Percentiles rank a stretch among this genome's conserved stretches.
Conservation (phyloP, 2,888 invertebrate genomes). For the Oeneis ivallda region DNA sequence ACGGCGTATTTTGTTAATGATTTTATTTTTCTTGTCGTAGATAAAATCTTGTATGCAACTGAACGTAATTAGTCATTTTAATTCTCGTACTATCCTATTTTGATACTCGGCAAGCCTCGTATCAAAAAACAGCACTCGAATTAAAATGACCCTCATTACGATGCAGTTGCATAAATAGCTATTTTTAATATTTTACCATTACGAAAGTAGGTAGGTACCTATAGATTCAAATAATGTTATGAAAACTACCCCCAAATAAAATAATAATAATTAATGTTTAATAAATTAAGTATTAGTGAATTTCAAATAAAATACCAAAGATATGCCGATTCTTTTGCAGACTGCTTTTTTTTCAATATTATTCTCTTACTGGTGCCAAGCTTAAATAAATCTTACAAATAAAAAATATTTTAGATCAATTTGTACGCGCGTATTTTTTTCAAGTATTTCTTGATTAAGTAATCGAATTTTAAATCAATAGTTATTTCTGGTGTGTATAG, state of each 20-base stretch:
- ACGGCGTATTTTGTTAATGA: too few species aligned
- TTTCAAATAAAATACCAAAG: neutral
- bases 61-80: too few species aligned
- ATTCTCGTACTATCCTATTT: too few species aligned
- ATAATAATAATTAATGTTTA: neutral
- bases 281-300: neutral
- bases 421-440: slow-evolving; percentile 10
- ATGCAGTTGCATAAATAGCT: too few species aligned
- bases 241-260: neutral
- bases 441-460: too few species aligned
- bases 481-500: neutral
- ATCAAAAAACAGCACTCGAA: too few species aligned
- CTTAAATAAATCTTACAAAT: slow-evolving; percentile 26
- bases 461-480: neutral
- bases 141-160: too few species aligned
- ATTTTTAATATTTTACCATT: neutral
- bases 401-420: slow-evolving; percentile 18
- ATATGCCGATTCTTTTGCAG: neutral
- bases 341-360: slow-evolving; percentile 4
- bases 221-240: neutral
- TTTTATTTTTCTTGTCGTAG: too few species aligned
- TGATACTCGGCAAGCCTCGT: too few species aligned
- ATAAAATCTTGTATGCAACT: too few species aligned
- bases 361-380: slow-evolving; percentile 25
- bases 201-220: too few species aligned